A percentile compares a stretch with the other conserved stretches of the same genome.
Evolutionary conservation across 1,140 invertebrate species (phyloP).

Genomic region (Globodera rostochiensis): DNA sequence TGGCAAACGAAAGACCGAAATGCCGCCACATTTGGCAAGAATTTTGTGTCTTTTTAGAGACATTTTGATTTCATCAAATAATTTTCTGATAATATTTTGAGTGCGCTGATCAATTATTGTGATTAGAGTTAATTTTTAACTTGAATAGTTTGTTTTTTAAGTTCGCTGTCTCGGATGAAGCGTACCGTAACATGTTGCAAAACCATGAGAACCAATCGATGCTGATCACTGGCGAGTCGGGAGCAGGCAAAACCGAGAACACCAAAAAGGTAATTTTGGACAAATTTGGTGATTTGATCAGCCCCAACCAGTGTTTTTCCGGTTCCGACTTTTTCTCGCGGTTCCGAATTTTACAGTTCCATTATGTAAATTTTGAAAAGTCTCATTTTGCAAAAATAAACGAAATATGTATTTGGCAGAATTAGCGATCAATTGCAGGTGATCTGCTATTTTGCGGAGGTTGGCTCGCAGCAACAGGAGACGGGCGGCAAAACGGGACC

Average conservation of each 20-base stretch:
- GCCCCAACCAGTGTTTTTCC: not conserved
- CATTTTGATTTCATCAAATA: not conserved
- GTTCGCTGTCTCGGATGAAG: constrained; percentile 99
- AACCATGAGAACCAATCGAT: constrained; percentile 96
- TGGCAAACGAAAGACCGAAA: constrained; percentile 97
- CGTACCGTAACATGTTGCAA: constrained; percentile 99
- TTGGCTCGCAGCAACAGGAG: constrained; percentile 66
- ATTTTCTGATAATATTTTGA: not conserved
- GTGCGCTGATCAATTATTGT: constrained; percentile 63
- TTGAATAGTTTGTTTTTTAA: constrained; percentile 75
- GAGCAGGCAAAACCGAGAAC: constrained; percentile 75
- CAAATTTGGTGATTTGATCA: not conserved
- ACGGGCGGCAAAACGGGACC: constrained; percentile 37
- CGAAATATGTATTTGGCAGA: no score
- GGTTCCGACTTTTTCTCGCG: not conserved
- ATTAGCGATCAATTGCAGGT: constrained; percentile 47
- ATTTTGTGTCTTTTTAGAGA: not conserved
- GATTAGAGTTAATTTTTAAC: constrained; percentile 64
- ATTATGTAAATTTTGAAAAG: no score
- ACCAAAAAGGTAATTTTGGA: constrained; percentile 71
- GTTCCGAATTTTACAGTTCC: no score
- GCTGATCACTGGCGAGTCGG: constrained; percentile 84
- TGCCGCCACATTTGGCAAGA: constrained; percentile 69
- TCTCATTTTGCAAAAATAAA: no score
- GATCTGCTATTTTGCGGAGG: constrained; percentile 73